Percentiles rank a stretch among this genome's conserved stretches.
These are phyloP conservation scores for Hylomyscus alleni DNA, from an alignment of 2,797 vertebrate species.

Conservation along the genomic window DNA sequence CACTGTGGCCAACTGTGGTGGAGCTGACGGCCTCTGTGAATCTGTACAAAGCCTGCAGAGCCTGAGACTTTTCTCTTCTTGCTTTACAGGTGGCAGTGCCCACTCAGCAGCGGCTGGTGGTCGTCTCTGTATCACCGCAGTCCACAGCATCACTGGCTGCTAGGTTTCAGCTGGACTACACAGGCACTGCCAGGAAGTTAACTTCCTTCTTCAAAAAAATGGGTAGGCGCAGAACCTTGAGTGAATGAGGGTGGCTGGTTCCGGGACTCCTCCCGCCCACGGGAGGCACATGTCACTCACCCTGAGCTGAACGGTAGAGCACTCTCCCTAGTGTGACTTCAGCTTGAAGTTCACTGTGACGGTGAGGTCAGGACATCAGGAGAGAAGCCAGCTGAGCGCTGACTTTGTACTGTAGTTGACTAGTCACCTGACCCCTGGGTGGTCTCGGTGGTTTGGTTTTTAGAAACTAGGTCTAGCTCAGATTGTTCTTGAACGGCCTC, in stretches of 20 bases:
- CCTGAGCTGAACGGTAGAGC: not conserved
- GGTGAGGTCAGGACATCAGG: not conserved
- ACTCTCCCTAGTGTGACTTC: not conserved
- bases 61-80: not conserved
- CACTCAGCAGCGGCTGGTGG: slow-evolving; percentile 91
- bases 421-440: not conserved
- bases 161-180: slow-evolving; percentile 90
- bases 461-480: not conserved
- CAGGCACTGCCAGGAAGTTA: slow-evolving; percentile 93
- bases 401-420: not conserved
- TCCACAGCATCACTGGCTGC: slow-evolving; percentile 95
- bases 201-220: slow-evolving; percentile 93
- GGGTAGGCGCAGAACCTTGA: slow-evolving; percentile 79
- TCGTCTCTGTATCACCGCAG: slow-evolving; percentile 96
- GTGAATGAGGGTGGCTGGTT: not conserved
- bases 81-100: slow-evolving; percentile 85
- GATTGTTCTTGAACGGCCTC: not conserved
- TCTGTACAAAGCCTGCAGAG: fast-evolving
- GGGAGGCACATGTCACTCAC: not conserved
- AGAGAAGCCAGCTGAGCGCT: not conserved
- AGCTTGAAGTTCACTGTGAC: not conserved
- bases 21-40: not conserved
- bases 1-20: fast-evolving
- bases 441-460: not conserved
- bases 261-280: not conserved